These are phyloP conservation scores for Salvelinus sp. DNA, from an alignment of 2,113 vertebrate genomes.

Conservation along the genomic window DNA sequence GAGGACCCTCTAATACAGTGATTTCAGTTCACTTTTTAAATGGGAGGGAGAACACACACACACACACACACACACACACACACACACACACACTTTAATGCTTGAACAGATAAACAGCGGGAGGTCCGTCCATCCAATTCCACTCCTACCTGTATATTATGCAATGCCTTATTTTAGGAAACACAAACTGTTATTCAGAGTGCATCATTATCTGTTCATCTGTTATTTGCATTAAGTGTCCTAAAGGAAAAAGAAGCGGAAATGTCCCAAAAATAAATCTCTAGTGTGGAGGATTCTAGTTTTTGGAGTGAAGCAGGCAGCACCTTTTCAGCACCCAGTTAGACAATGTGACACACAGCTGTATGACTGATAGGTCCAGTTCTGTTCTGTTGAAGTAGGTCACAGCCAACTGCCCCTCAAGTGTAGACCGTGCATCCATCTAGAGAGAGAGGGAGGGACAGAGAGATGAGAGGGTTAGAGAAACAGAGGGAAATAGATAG, in stretches of 20 bases:
- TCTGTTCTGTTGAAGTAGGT: constrained; percentile 63
- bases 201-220: not conserved
- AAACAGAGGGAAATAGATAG: not conserved
- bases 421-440: constrained; percentile 2
- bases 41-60: no score
- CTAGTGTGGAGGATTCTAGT: not conserved
- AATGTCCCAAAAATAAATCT: not conserved
- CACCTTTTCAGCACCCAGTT: constrained; percentile 16
- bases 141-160: not conserved
- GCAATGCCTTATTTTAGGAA: constrained; percentile 17
- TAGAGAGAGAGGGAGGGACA: constrained; percentile 19
- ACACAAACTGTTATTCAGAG: not conserved
- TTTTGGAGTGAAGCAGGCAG: not conserved
- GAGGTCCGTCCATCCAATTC: no score
- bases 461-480: not conserved
- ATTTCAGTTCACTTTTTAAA: no score
- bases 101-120: not conserved
- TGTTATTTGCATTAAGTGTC: constrained; percentile 7
- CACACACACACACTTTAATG: no score
- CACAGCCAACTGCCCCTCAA: constrained; percentile 49
- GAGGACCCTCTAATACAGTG: no score
- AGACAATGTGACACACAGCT: constrained; percentile 50
- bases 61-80: constrained; percentile 5
- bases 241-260: not conserved
- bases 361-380: constrained; percentile 57